These are phyloP conservation scores for Yponomeuta cagnagella DNA, from an alignment of 2,888 invertebrate species.

Conservation along the genomic window DNA sequence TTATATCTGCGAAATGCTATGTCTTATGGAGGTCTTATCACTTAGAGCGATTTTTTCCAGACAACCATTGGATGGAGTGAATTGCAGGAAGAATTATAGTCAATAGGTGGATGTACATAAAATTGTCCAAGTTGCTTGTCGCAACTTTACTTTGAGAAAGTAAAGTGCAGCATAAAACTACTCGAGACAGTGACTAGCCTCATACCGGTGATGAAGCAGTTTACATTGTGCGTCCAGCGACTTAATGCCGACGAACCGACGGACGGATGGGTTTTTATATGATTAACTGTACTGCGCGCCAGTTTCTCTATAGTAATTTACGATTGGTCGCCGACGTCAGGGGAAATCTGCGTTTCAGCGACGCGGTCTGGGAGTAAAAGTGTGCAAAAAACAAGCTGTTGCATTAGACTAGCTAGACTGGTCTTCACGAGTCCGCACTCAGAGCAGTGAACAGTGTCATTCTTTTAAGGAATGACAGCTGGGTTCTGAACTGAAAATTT, in stretches of 20 bases:
- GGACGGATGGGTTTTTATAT: neutral
- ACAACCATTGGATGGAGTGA: too few species aligned
- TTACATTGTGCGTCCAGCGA: neutral
- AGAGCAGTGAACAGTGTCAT: too few species aligned
- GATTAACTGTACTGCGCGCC: neutral
- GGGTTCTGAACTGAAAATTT: too few species aligned
- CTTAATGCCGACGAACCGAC: neutral
- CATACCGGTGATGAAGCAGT: neutral
- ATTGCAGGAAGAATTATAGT: too few species aligned
- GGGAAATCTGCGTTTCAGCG: conserved; percentile 1
- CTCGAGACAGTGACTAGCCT: neutral
- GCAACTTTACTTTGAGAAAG: neutral
- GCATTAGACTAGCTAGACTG: neutral
- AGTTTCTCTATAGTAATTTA: conserved; percentile 2
- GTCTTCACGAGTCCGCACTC: too few species aligned
- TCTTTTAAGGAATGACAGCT: too few species aligned
- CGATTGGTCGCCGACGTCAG: neutral
- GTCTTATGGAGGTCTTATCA: too few species aligned
- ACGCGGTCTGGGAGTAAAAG: neutral
- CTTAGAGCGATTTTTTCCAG: too few species aligned
- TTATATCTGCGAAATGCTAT: too few species aligned
- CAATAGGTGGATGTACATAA: too few species aligned
- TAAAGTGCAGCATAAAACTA: neutral
- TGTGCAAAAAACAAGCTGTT: neutral
- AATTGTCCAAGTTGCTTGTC: too few species aligned